Base-by-base conservation (phyloP, 1,140 invertebrate genomes). In the Drosophila malerkotliana region DNA sequence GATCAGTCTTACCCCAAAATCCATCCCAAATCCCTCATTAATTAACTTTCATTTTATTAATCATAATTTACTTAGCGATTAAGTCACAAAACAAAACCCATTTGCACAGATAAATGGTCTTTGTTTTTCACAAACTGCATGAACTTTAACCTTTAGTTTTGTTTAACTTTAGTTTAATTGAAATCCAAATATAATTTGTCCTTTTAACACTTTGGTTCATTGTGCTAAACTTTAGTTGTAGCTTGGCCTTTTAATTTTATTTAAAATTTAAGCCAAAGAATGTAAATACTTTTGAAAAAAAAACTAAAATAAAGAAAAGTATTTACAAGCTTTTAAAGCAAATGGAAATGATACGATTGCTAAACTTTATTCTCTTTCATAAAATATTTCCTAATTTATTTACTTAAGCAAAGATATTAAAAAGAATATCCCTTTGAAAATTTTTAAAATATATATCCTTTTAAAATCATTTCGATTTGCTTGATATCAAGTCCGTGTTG, bases 161-260 rank as follows among this genome's bases (percentile, higher is more conserved):
- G 57, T 60, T 14, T 52, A 64, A 68, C 49, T 76, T 78, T 26
- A 34, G 32, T 81, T 87, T 79, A 0, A 57, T 78, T 87, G 60
- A 69, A 30, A n/a, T 28, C 66, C 77, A 26, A 14, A 45, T 54
- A 60, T 90, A 1, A 66, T 64, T 90, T 90, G 85, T 90, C 85
- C 85, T 57, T 1, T 90, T 90, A 84, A 76, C 15, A 64, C 24
- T 84, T 90, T 69, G 24, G 75, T 90, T 90, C 21, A 44, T 87
- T 75, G 66, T 82, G 74, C 74, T 85, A 58, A 78, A 47, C 58
- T 78, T 90, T 51, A 21, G 60, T 89, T 89, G 85, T 89, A 89
- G 80, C 78, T 89, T 69, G 73, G 45, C 26, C 53, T 77, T 72
- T 57, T 89, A 9, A 45, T 37, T 89, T 88, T 0, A 39, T 45